Evolutionary conservation across 2,113 vertebrate genomes (phyloP), one percentile per base, ranked within the genome.

Genomic region (Megaptera novaeangliae): DNA sequence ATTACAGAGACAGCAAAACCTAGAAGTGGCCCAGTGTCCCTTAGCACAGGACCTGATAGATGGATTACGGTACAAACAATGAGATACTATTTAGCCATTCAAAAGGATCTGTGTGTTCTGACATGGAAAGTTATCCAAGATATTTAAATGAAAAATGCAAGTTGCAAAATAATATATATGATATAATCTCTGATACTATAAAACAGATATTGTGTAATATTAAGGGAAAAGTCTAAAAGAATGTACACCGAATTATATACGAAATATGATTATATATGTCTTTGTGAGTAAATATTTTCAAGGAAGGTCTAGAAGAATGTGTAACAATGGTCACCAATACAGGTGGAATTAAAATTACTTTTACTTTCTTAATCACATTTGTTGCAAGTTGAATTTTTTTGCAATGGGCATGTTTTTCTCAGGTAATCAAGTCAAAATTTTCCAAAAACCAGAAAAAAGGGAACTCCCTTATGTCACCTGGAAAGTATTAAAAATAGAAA

Each of bases 401-500:
- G 12, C 75, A 49, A 13, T 18, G 17, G 68, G 20, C 8, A 20
- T 93, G 61, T 11, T 81, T 93, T 94, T 96, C 39, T 83, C 83
- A 52, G 41, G 29, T 82, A 86, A 95, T 91, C 64, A 61, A 74
- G 36, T 59, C 46, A 95, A 92, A 63, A 36, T 20, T 88, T 52
- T 77, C 55, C 89, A 75, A 96, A 87, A 69, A 10, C 1, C 34
- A 52, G 10, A 4, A 25, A 71, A 93, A 82, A 93, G 23, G 49
- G n/a, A 95, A 98, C 87, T 55, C 29, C 21, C 57, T 92, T 25
- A 6, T 77, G 61, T 71, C 52, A 69, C 85, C 41, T 39, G 82
- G 57, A 78, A 93, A 77, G 34, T 64, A 97, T 87, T 88, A 80
- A 95, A 97, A 93, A 75, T 77, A 59, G 39, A 59, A 97, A 78